Conservation (phyloP, 2,113 vertebrate species). For the Archocentrus centrarchus region DNA sequence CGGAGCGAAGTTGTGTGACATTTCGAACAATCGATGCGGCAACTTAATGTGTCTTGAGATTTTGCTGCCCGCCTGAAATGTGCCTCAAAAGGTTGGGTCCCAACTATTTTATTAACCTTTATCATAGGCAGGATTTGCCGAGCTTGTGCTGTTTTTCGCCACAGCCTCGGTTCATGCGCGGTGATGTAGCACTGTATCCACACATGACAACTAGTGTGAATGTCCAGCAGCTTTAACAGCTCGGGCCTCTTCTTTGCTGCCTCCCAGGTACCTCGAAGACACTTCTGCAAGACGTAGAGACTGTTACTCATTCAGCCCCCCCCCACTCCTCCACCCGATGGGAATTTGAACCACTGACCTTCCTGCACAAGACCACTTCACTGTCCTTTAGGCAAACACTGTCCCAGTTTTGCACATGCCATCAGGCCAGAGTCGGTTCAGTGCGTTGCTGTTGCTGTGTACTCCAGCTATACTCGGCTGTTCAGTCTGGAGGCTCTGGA, state of each 20-base stretch:
- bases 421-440: conserved; percentile 16
- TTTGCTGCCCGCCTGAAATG: conserved; percentile 22
- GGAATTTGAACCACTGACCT: conserved; percentile 56
- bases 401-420: conserved; percentile 52
- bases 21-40: conserved; percentile 63
- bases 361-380: conserved; percentile 41
- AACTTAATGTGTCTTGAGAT: conserved; percentile 36
- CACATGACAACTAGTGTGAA: conserved; percentile 21
- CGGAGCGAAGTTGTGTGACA: conserved; percentile 35
- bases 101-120: conserved; percentile 65
- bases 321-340: background rate
- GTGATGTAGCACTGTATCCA: background rate
- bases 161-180: background rate
- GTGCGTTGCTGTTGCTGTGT: conserved; percentile 8
- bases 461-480: conserved; percentile 18
- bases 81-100: conserved; percentile 32
- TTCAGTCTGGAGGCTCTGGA: conserved; percentile 25
- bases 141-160: conserved; percentile 9
- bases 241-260: background rate
- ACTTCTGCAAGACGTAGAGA: conserved; percentile 23
- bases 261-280: conserved; percentile 51
- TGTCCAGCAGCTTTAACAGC: conserved; percentile 23
- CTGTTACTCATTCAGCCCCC: conserved; percentile 1
- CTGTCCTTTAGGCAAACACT: conserved; percentile 58
- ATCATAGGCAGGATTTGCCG: conserved; percentile 28